Base-by-base conservation (phyloP, 2,797 vertebrate species). In the Meda fulgida region DNA sequence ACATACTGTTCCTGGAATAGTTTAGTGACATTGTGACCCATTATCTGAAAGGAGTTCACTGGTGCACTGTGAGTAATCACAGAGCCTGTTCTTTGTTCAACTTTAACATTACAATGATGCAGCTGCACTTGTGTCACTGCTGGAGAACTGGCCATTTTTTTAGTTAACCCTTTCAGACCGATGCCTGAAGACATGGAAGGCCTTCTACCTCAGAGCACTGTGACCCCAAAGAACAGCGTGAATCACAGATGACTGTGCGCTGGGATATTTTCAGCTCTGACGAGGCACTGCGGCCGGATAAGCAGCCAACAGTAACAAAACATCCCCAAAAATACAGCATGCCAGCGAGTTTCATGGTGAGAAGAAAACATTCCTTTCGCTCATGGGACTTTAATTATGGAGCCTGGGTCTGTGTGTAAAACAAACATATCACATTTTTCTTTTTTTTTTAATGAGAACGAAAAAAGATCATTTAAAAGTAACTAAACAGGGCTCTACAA, bases 221-320 rank as follows among this genome's bases (percentile, higher is more conserved):
- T 76, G 67, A 79, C 73, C 84, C 65, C 48, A 65, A 58, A 81
- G 80, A 85, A 29, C 79, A 78, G 58, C 38, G 40, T 63, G 80
- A 80, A 85, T 87, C 85, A 85, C 81, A 87, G 77, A 88, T 83
- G 75, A 85, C 87, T 82, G 26, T 79, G 26, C 9, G 34, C 81
- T 48, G 60, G 63, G 76, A 78, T 83, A 86, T 88, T 89, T 78
- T 80, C 65, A 84, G 76, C 58, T 71, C 70, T 85, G 67, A 77
- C 46, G 71, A 70, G 67, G 26, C 78, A 78, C 87, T 89, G 89
- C 88, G 89, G 87, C 76, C 48, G 77, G 77, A n/a, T 78, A 75
- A 89, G 87, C 84, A 83, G 88, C 83, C 87, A 90, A 89, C 83
- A 89, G 88, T 80, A 84, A 88, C 89, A 89, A 90, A 90, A 92